Evolutionary conservation across 2,888 invertebrate species (phyloP).

Genomic region (Mayetiola destructor): DNA sequence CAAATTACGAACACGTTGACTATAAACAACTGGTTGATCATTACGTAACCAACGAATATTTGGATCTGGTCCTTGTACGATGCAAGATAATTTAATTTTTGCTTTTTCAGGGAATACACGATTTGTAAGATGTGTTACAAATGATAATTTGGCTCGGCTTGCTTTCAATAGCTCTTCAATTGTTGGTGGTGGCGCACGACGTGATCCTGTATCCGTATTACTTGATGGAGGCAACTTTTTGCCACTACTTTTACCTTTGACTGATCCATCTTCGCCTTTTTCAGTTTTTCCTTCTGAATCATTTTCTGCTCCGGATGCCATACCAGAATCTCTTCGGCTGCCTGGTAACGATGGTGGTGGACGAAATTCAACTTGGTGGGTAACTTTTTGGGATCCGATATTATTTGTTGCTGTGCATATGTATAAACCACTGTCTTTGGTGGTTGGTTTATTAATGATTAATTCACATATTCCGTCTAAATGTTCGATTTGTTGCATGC

Average conservation of each 20-base stretch:
- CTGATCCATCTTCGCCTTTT: constrained; percentile 40
- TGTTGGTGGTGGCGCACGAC: constrained; percentile 25
- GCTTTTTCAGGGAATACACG: constrained; percentile 44
- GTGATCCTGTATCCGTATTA: constrained; percentile 15
- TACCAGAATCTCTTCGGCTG: constrained; percentile 18
- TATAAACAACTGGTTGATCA: constrained; percentile 36
- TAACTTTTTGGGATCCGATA: constrained; percentile 56
- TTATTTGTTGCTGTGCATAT: constrained; percentile 51
- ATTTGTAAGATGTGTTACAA: constrained; percentile 31
- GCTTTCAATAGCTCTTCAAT: constrained; percentile 28
- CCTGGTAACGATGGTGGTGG: constrained; percentile 26
- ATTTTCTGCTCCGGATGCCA: constrained; percentile 26
- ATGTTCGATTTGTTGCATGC: constrained; percentile 49
- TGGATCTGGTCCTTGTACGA: constrained; percentile 57
- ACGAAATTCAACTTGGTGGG: constrained; percentile 50
- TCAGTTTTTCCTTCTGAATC: constrained; percentile 35
- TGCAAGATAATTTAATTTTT: constrained; percentile 64
- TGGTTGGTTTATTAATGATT: constrained; percentile 49
- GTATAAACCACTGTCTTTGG: constrained; percentile 40
- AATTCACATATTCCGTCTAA: constrained; percentile 64
- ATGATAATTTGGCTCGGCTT: constrained; percentile 31
- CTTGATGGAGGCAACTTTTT: constrained; percentile 16
- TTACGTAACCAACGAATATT: constrained; percentile 63
- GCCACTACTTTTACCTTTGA: constrained; percentile 20
- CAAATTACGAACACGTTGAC: constrained; percentile 30